Evolutionary conservation across 2,888 invertebrate species (phyloP), one percentile per base, ranked within the genome.

Genomic region (Nyleta sp.): DNA sequence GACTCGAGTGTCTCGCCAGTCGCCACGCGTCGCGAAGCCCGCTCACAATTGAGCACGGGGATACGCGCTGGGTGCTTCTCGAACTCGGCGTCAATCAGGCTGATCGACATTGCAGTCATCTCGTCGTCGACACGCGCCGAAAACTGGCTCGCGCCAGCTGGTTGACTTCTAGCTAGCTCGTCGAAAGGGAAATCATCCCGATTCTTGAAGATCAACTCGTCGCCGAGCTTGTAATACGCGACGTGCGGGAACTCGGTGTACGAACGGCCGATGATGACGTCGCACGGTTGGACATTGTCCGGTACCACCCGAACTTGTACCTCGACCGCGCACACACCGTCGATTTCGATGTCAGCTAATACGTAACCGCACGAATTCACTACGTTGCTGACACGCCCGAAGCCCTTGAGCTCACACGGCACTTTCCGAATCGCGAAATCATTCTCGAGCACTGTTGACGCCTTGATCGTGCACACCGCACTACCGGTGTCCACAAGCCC

Each of bases 381-480:
- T 3, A 28, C 17, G n/a, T 57, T 28, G 1, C 28, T 24, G 11
- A n/a, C 18, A 18, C 33, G 31, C 18, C 42, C 42, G 17, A 42
- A 57, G 1, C 24, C 57, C 2, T 15, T 42, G 28, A 28, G 28
- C 5, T 28, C 28, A 13, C 53, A 8, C 22, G n/a, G 22, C 13
- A 38, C 22, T 20, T 22, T 35, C n/a, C n/a, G n/a, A n/a, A n/a
- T n/a, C n/a, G n/a, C n/a, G n/a, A n/a, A n/a, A n/a, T 38, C 40
- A 1, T 40, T n/a, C 7, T 57, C 57, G 0, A 57, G n/a, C 5
- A 57, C 57, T 4, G 17, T 10, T n/a, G 57, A 57, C 2, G 57
- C 57, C 11, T 57, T 57, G 13, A 57, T 35, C 2, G 57, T 57
- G 17, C 57, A 57, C 42, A 11, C 22, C 15, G 42, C 20, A 40